Conservation (phyloP, 2,888 invertebrate genomes). For the Mantis religiosa region DNA sequence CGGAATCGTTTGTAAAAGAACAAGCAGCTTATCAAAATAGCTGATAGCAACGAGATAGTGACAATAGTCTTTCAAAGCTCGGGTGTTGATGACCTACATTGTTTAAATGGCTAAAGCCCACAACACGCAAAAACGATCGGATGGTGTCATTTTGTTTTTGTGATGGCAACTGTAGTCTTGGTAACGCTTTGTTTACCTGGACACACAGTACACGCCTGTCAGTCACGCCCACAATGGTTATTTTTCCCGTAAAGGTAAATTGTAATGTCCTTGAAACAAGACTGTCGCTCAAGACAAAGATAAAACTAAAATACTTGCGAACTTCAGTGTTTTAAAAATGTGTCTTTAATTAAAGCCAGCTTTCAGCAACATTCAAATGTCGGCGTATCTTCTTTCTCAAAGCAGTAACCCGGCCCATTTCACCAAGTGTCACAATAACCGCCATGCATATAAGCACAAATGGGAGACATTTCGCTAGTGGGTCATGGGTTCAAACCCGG, state of each 20-base stretch:
- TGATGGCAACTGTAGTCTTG: slow-evolving; percentile 29
- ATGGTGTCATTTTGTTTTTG: slow-evolving; percentile 23
- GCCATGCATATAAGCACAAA: no score
- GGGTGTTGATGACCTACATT: background rate
- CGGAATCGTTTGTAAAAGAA: no score
- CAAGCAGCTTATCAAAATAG: no score
- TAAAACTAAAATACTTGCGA: background rate
- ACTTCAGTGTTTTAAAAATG: no score
- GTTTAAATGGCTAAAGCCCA: background rate
- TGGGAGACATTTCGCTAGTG: no score
- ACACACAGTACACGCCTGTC: background rate
- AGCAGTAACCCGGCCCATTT: no score
- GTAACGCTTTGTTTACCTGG: slow-evolving; percentile 29
- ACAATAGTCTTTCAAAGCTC: background rate
- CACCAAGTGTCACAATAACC: no score
- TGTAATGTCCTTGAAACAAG: background rate
- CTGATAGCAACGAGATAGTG: background rate
- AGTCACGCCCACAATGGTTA: slow-evolving; percentile 4
- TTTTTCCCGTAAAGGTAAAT: background rate
- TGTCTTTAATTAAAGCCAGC: no score
- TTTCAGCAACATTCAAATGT: no score
- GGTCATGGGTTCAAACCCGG: no score
- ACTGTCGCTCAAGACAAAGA: background rate
- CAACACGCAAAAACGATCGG: slow-evolving; percentile 14
- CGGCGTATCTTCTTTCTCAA: no score